phyloP scores from a whole-genome alignment of 1,140 invertebrate genomes.

The Bathynomus jamesi region DNA sequence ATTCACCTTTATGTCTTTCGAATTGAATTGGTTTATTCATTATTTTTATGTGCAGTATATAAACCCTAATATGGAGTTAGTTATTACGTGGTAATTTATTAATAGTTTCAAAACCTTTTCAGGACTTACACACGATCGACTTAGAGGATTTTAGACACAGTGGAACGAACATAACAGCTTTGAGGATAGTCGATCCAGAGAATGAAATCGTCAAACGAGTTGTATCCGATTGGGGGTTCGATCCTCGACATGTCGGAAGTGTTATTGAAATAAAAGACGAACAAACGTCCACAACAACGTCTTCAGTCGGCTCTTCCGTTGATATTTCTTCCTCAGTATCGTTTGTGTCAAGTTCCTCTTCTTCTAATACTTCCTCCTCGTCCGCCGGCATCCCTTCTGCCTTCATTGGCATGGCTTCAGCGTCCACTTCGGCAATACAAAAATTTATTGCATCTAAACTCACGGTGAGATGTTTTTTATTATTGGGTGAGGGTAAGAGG shows the following conservation, averaged over 20 bases:
- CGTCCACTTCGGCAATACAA: not conserved
- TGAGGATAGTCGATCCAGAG: constrained; percentile 71
- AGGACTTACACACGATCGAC: constrained; percentile 84
- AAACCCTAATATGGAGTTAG: no score
- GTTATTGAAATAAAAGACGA: not conserved
- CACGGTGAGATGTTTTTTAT: not conserved
- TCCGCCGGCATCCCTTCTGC: not conserved
- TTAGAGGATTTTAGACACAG: constrained; percentile 88
- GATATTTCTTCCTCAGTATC: not conserved
- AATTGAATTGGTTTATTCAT: no score
- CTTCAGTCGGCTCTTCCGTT: not conserved
- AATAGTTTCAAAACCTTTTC: not conserved
- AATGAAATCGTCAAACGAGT: constrained; percentile 40
- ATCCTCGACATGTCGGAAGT: not conserved
- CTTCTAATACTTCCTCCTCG: not conserved
- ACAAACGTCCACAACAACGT: not conserved
- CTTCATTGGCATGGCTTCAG: not conserved
- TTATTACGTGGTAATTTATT: no score
- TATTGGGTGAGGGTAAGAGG: no score
- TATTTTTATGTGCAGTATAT: no score
- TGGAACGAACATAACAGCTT: constrained; percentile 85
- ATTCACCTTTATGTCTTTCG: no score
- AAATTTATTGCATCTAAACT: not conserved
- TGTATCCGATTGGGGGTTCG: constrained; percentile 32
- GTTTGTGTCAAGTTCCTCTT: not conserved